Percentiles rank a stretch among this genome's conserved stretches.
Evolutionary conservation across 2,888 invertebrate genomes (phyloP).

Genomic region (Drosophila pseudotakahashii): DNA sequence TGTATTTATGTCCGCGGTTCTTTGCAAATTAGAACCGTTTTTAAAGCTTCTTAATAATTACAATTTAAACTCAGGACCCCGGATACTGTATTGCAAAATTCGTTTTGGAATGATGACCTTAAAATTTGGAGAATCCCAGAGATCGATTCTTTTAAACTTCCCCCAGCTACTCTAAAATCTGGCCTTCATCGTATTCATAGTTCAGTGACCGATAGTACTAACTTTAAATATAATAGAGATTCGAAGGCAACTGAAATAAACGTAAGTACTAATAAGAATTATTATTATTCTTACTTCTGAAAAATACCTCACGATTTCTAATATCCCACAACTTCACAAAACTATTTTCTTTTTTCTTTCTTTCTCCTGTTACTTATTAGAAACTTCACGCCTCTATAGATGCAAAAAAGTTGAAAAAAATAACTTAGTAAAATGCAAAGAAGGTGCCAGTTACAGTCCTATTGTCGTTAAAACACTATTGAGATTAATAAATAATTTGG

Average conservation of each 20-base stretch:
- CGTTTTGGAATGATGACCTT: slow-evolving; percentile 90
- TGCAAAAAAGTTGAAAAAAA: too few species aligned
- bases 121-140: slow-evolving; percentile 90
- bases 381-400: too few species aligned
- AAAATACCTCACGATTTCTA: too few species aligned
- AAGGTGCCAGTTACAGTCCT: too few species aligned
- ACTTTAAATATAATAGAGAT: not conserved
- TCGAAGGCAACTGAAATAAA: not conserved
- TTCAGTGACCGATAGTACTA: slow-evolving; percentile 2
- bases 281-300: too few species aligned
- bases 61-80: slow-evolving; percentile 86
- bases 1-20: not conserved
- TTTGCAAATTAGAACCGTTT: not conserved
- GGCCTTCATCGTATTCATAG: slow-evolving; percentile 14
- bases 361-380: too few species aligned
- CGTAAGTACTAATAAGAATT: not conserved
- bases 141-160: slow-evolving; percentile 88
- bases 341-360: too few species aligned
- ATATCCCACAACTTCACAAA: too few species aligned
- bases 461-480: too few species aligned
- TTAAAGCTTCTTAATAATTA: not conserved
- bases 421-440: too few species aligned
- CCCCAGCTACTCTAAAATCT: slow-evolving; percentile 85
- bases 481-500: too few species aligned
- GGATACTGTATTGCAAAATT: slow-evolving; percentile 88